Evolutionary conservation across 2,888 invertebrate genomes (phyloP).

Genomic region (Lobophora halterata): DNA sequence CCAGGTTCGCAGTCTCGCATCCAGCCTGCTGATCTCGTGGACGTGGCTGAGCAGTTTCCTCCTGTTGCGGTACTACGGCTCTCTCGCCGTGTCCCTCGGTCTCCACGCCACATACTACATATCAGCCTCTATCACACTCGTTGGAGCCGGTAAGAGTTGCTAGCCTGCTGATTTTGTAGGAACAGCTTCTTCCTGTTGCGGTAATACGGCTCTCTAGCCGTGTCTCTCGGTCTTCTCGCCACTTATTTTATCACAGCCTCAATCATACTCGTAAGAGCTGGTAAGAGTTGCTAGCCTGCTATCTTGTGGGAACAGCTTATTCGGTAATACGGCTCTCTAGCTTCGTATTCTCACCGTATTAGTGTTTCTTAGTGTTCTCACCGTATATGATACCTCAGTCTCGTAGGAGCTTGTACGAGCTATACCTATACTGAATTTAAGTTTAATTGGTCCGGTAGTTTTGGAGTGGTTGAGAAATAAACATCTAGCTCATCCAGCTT

Average conservation of each 20-base stretch:
- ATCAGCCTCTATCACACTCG: constrained; percentile 60
- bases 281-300: constrained; percentile 69
- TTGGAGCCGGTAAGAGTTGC: constrained; percentile 65
- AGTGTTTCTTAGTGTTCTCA: constrained; percentile 63
- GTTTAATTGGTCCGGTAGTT: too few relatives aligned
- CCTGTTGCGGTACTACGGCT: constrained; percentile 67
- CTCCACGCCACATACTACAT: constrained; percentile 70
- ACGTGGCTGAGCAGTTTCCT: constrained; percentile 73
- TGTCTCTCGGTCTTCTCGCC: constrained; percentile 63
- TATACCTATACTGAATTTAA: too few relatives aligned
- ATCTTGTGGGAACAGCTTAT: constrained; percentile 70
- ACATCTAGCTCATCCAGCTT: too few relatives aligned
- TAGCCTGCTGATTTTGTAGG: constrained; percentile 67
- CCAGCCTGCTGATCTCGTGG: constrained; percentile 70
- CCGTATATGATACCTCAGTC: constrained; percentile 67
- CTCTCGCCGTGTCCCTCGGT: constrained; percentile 57
- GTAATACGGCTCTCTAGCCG: constrained; percentile 63
- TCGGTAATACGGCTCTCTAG: constrained; percentile 68
- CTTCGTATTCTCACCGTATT: too few relatives aligned
- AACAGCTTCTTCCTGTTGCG: constrained; percentile 68
- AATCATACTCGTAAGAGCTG: constrained; percentile 60
- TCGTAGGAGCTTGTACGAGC: constrained; percentile 63
- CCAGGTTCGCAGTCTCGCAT: constrained; percentile 69
- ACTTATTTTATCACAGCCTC: constrained; percentile 67
- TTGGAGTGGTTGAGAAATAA: too few relatives aligned